Conservation (phyloP, 2,797 vertebrate species). For the Setipinna tenuifilis region DNA sequence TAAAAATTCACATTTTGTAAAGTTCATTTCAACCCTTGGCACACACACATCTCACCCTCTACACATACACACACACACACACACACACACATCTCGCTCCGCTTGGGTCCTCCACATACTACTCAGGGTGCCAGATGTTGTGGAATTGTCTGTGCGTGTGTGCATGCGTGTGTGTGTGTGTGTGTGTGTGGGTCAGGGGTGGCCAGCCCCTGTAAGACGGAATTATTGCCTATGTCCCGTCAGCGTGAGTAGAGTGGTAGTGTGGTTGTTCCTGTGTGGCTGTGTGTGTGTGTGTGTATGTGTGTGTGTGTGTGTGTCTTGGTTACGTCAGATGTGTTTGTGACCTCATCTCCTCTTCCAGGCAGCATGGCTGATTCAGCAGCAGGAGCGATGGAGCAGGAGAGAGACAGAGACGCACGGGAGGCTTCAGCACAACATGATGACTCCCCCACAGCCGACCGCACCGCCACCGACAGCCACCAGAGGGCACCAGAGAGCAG, state of each 20-base stretch:
- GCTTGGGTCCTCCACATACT: neutral
- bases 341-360: conserved; percentile 32
- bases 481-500: conserved; percentile 54
- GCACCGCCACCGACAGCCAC: conserved; percentile 38
- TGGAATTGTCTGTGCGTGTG: neutral
- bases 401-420: conserved; percentile 3
- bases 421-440: neutral
- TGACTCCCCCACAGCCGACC: neutral
- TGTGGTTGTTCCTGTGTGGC: too few species aligned
- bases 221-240: neutral
- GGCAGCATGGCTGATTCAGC: conserved; percentile 34
- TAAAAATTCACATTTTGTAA: too few species aligned
- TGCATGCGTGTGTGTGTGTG: too few species aligned
- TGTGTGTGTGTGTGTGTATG: too few species aligned
- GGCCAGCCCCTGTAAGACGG: neutral
- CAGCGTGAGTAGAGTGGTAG: too few species aligned
- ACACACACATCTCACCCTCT: too few species aligned
- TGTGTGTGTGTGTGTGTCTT: neutral
- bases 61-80: too few species aligned
- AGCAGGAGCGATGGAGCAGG: conserved; percentile 28
- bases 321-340: neutral
- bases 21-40: too few species aligned
- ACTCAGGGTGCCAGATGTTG: neutral
- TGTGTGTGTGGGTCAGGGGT: neutral
- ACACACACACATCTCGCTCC: too few species aligned